Conservation (phyloP, 2,888 invertebrate genomes). For the Lochmaea capreae region DNA sequence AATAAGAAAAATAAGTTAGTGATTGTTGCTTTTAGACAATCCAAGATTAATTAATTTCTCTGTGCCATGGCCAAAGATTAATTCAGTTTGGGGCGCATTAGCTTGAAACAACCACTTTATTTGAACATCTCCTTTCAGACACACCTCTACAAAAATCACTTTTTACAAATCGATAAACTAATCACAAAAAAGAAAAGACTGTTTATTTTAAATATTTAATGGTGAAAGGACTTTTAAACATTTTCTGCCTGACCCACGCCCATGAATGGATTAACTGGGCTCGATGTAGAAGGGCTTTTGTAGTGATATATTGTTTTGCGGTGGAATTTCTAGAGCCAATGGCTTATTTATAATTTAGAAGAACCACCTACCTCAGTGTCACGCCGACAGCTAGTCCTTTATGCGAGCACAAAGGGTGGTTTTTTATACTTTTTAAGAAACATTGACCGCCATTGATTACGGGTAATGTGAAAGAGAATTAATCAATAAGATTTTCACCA, state of each 20-base stretch:
- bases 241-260: conserved; percentile 7
- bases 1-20: no score
- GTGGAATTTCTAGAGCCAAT: conserved; percentile 46
- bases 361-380: conserved; percentile 38
- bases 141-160: no score
- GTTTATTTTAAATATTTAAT: no score
- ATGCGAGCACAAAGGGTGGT: conserved; percentile 25
- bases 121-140: no score
- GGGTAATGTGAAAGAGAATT: background rate
- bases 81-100: no score
- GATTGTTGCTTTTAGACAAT: no score
- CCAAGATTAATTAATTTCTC: no score
- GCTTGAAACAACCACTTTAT: no score
- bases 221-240: no score
- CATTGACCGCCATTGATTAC: background rate
- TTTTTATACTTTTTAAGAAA: conserved; percentile 12
- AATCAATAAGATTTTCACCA: background rate
- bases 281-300: conserved; percentile 43
- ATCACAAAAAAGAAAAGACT: no score
- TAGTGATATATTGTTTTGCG: conserved; percentile 49
- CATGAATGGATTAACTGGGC: conserved; percentile 24
- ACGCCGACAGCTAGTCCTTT: conserved; percentile 27
- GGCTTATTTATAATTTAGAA: conserved; percentile 52
- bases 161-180: no score
- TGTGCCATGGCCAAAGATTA: no score